Evolutionary conservation across 2,888 invertebrate species (phyloP).

Genomic region (Temnothorax rugatulus): DNA sequence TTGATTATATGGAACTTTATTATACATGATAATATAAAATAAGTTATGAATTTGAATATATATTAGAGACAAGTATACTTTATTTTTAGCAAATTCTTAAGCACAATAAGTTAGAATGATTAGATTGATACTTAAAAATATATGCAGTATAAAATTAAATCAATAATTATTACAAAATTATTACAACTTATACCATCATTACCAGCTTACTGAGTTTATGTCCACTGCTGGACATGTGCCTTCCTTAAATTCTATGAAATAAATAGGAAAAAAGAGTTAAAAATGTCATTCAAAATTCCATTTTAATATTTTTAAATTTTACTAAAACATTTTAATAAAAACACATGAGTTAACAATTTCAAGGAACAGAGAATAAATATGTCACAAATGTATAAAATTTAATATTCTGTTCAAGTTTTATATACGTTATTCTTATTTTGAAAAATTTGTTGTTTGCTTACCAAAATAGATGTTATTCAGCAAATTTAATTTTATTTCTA

Average conservation of each 20-base stretch:
- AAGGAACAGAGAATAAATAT: neutral
- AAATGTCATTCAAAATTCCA: neutral
- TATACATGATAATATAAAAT: neutral
- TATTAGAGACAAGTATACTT: neutral
- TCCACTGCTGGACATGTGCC: too few species aligned
- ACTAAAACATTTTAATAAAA: neutral
- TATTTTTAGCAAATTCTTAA: neutral
- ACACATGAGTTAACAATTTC: neutral
- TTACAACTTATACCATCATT: too few species aligned
- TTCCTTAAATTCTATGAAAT: neutral
- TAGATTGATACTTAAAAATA: neutral
- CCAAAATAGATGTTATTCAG: neutral
- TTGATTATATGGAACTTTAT: neutral
- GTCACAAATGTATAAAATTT: neutral
- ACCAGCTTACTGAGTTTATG: too few species aligned
- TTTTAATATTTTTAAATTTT: constrained; percentile 11
- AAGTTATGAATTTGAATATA: neutral
- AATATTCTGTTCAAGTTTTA: neutral
- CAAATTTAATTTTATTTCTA: neutral
- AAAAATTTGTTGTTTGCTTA: neutral
- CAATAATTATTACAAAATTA: neutral
- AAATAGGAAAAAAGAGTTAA: neutral
- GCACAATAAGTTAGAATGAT: neutral
- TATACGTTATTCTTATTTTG: neutral
- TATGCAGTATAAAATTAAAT: neutral